A percentile compares a stretch with the other conserved stretches of the same genome.
phyloP scores from a whole-genome alignment of 2,888 invertebrate genomes.

The Troides oblongomaculatus region DNA sequence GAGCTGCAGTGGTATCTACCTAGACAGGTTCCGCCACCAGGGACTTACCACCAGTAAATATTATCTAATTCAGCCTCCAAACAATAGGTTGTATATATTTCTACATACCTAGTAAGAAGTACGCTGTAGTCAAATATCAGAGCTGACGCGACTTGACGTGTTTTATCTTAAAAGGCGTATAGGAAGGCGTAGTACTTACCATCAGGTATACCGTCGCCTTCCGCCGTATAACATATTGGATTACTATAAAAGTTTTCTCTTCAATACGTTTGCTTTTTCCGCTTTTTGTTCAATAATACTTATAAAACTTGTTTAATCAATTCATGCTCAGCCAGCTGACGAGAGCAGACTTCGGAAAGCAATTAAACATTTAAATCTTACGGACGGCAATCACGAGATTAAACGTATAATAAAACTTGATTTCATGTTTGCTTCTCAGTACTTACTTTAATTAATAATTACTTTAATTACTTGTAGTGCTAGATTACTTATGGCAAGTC shows the following conservation, averaged over 20 bases:
- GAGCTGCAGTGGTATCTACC: too few species aligned
- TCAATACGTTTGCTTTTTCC: neutral
- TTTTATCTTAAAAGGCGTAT: too few species aligned
- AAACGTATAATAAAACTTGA: slow-evolving; percentile 5
- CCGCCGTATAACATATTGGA: too few species aligned
- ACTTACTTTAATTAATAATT: neutral
- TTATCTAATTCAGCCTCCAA: too few species aligned
- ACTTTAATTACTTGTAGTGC: neutral
- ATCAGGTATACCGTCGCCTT: too few species aligned
- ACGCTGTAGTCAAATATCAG: too few species aligned
- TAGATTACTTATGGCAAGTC: neutral
- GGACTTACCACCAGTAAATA: too few species aligned
- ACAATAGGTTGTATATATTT: too few species aligned
- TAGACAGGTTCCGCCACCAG: too few species aligned
- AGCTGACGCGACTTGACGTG: too few species aligned
- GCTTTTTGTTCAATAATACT: slow-evolving; percentile 10
- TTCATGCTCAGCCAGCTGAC: slow-evolving; percentile 10
- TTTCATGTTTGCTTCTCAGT: neutral
- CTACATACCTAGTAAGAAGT: too few species aligned
- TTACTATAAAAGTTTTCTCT: neutral
- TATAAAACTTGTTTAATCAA: slow-evolving; percentile 17
- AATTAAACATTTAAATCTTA: slow-evolving; percentile 21
- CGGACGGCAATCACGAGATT: slow-evolving; percentile 12
- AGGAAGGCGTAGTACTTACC: too few species aligned
- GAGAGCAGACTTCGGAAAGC: slow-evolving; percentile 14